Percentiles rank a stretch among this genome's conserved stretches.
Conservation (phyloP, 2,113 vertebrate genomes). For the Eptesicus fuscus region DNA sequence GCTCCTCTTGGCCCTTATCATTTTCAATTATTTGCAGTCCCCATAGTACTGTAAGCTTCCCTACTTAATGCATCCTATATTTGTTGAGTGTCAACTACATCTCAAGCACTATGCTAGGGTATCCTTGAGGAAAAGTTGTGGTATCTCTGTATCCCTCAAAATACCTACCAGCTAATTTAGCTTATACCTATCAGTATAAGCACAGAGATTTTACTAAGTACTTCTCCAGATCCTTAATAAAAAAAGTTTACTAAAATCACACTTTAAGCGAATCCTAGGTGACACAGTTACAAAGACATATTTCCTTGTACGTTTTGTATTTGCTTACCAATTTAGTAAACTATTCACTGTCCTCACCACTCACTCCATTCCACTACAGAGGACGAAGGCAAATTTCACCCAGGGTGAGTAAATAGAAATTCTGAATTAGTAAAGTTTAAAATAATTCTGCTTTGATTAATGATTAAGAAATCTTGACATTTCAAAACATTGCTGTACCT, state of each 20-base stretch:
- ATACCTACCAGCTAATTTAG: neutral
- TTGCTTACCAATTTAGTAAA: constrained; percentile 16
- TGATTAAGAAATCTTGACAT: neutral
- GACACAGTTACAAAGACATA: neutral
- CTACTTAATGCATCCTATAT: neutral
- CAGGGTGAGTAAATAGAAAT: neutral
- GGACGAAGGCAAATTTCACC: neutral
- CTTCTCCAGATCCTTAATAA: constrained; percentile 7
- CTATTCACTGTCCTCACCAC: neutral
- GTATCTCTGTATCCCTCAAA: neutral
- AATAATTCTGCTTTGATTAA: neutral
- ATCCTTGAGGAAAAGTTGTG: neutral
- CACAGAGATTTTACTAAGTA: neutral
- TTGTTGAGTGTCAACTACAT: neutral
- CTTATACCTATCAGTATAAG: neutral
- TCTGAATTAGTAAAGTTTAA: neutral
- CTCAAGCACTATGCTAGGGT: neutral
- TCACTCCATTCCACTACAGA: neutral
- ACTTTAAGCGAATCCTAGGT: neutral
- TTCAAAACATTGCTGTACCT: constrained; percentile 81
- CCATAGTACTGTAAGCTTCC: neutral
- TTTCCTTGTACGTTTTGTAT: neutral
- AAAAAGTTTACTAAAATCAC: constrained; percentile 13
- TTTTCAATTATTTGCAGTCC: constrained; percentile 3
- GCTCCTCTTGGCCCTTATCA: neutral